Percentiles rank a stretch among this genome's conserved stretches.
Conservation (phyloP, 2,113 vertebrate genomes). For the Morphnarchus princeps region DNA sequence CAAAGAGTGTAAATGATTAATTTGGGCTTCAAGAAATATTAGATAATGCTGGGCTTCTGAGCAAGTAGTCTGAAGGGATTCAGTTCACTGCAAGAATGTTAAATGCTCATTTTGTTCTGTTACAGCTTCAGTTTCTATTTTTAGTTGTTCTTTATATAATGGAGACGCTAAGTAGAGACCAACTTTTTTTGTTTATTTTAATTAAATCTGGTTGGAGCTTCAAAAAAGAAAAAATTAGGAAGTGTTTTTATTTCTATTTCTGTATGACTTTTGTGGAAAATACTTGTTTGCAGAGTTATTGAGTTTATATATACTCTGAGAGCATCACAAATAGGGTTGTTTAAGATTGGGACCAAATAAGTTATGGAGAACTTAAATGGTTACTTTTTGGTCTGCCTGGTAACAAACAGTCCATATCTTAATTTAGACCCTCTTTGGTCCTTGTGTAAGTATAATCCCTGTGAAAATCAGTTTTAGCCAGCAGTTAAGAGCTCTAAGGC, state of each 20-base stretch:
- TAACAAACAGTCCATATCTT: neutral
- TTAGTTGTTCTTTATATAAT: neutral
- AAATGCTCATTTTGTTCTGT: neutral
- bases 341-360: neutral
- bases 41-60: neutral
- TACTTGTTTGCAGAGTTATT: neutral
- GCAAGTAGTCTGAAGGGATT: neutral
- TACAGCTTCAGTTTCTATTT: neutral
- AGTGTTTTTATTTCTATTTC: neutral
- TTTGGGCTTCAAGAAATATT: neutral
- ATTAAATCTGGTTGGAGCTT: conserved; percentile 13
- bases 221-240: neutral
- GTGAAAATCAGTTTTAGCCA: conserved; percentile 5
- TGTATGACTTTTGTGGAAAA: neutral
- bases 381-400: neutral
- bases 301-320: neutral
- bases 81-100: neutral
- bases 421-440: conserved; percentile 5
- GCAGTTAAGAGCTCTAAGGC: neutral
- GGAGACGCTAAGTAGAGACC: neutral
- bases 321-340: neutral
- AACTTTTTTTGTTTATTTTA: neutral
- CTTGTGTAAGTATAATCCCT: conserved; percentile 31
- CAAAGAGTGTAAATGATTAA: neutral
- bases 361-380: neutral